phyloP scores from a whole-genome alignment of 2,797 vertebrate genomes.

The Geotrypetes seraphini region DNA sequence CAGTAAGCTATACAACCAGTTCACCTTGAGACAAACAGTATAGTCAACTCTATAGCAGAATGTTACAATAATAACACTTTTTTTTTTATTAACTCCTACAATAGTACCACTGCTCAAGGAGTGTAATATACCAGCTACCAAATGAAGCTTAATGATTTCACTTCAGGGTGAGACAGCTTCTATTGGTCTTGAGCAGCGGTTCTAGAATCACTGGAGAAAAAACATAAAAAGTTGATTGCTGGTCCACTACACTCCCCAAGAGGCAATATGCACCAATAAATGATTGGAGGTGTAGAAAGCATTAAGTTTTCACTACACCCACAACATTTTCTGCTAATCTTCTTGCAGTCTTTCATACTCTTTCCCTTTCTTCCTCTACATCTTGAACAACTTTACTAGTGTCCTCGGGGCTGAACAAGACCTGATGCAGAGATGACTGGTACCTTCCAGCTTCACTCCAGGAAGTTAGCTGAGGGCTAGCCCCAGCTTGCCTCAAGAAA shows the following conservation, averaged over 20 bases:
- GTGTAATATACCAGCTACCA: too few species aligned
- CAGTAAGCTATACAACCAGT: too few species aligned
- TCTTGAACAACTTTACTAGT: slow-evolving; percentile 15
- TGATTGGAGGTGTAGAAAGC: neutral
- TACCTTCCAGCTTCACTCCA: slow-evolving; percentile 13
- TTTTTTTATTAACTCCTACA: too few species aligned
- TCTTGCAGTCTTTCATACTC: neutral
- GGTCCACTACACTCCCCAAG: neutral
- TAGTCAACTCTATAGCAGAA: too few species aligned
- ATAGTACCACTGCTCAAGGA: too few species aligned
- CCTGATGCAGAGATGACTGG: slow-evolving; percentile 12
- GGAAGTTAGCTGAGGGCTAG: neutral
- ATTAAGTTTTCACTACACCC: neutral
- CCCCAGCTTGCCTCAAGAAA: slow-evolving; percentile 37
- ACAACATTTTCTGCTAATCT: neutral
- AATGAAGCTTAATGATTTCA: accelerated
- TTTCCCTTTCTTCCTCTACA: neutral
- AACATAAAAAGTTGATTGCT: neutral
- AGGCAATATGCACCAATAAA: neutral
- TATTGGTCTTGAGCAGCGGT: too few species aligned
- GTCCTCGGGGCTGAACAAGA: slow-evolving; percentile 22
- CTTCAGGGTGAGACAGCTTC: neutral
- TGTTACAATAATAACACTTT: too few species aligned
- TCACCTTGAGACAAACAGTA: too few species aligned
- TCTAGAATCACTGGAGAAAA: too few species aligned